phyloP scores from a whole-genome alignment of 2,888 invertebrate genomes.

The Dryocosmus kuriphilus region DNA sequence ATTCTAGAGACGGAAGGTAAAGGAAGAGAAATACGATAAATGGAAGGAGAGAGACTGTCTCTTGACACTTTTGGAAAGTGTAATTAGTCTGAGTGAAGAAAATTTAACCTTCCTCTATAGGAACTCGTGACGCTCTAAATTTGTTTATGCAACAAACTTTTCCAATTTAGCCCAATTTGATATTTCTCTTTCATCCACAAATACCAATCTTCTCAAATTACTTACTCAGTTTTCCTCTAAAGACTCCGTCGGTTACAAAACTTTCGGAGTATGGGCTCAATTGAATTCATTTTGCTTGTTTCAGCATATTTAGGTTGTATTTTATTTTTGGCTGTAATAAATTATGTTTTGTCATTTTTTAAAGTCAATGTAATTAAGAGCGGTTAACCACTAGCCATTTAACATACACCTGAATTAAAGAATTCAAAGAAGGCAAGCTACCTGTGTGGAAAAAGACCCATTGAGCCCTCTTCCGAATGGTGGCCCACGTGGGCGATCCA shows the following conservation, averaged over 20 bases:
- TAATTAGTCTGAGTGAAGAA: constrained; percentile 21
- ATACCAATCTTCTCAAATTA: constrained; percentile 15
- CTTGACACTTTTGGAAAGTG: constrained; percentile 15
- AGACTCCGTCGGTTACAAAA: not conserved
- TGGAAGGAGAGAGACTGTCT: not conserved
- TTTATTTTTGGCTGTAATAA: too few species aligned
- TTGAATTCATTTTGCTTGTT: not conserved
- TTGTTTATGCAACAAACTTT: constrained; percentile 3
- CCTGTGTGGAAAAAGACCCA: too few species aligned
- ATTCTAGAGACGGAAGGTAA: constrained; percentile 15
- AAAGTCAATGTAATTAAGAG: too few species aligned
- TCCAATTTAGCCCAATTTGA: not conserved
- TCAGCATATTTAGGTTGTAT: not conserved
- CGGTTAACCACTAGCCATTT: too few species aligned
- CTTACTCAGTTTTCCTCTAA: not conserved
- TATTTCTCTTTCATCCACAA: not conserved
- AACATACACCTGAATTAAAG: too few species aligned
- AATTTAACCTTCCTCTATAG: not conserved
- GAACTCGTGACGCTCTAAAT: not conserved
- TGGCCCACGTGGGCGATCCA: too few species aligned
- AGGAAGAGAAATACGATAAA: constrained; percentile 24
- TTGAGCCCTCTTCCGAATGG: too few species aligned
- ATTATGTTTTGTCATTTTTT: too few species aligned
- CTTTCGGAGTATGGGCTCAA: not conserved
- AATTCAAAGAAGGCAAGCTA: too few species aligned